Conservation (phyloP, 2,888 invertebrate genomes). For the Polietes domitor region DNA sequence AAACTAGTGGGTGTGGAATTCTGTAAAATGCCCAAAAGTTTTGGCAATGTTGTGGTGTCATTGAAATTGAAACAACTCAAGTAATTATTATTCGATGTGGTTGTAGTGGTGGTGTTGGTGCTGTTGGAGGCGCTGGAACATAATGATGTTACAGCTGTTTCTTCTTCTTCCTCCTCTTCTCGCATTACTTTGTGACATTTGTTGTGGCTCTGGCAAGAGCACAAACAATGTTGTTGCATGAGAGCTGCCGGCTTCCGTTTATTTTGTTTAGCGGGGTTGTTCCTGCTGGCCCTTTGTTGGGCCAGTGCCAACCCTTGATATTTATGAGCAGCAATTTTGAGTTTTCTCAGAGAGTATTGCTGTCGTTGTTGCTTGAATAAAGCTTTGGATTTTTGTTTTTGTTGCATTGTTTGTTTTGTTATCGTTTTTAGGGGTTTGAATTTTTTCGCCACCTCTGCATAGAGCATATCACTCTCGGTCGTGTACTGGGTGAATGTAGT, state of each 20-base stretch:
- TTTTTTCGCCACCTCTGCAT: conserved; percentile 77
- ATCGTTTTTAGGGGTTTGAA: conserved; percentile 75
- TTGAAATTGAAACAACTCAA: conserved; percentile 30
- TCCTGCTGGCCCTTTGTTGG: neutral
- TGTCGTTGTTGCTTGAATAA: conserved; percentile 31
- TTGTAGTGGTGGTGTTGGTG: neutral
- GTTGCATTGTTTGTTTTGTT: conserved; percentile 27
- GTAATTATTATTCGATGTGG: conserved; percentile 8
- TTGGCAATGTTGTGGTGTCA: conserved; percentile 38
- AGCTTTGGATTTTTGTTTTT: conserved; percentile 42
- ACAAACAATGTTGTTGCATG: conserved; percentile 46
- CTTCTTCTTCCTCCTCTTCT: too few species aligned
- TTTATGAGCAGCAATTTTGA: conserved; percentile 37
- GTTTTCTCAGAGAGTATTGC: conserved; percentile 41
- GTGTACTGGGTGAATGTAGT: conserved; percentile 40
- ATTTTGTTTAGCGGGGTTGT: conserved; percentile 24
- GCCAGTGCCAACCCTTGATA: conserved; percentile 4
- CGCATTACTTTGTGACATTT: conserved; percentile 24
- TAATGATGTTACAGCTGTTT: conserved; percentile 38
- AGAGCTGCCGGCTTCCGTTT: conserved; percentile 9
- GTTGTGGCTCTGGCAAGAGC: conserved; percentile 41
- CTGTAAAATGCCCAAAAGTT: conserved; percentile 49
- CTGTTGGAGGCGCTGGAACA: neutral
- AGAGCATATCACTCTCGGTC: conserved; percentile 68
- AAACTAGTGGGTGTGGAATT: conserved; percentile 38